Evolutionary conservation across 2,113 vertebrate species (phyloP), one percentile per base, ranked within the genome.

Genomic region (Paedocypris sp.): DNA sequence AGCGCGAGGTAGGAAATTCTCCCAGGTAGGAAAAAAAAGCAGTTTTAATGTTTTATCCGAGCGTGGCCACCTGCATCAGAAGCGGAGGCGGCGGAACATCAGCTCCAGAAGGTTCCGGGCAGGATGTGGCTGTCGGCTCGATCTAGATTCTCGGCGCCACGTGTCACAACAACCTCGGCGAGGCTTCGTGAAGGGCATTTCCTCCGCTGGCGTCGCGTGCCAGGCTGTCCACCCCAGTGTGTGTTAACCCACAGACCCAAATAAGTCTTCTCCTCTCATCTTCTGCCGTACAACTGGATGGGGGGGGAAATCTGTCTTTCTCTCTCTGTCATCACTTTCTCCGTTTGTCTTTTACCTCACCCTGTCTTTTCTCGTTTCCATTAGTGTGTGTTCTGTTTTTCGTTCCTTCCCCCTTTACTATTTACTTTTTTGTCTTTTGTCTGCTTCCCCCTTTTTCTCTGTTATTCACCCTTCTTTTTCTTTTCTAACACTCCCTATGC

Each of bases 201-300:
- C 29, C 60, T 71, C 62, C 60, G 33, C 65, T 67, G 31, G 50
- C 38, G 20, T 43, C 16, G 6, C 60, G 25, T 66, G 39, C 59
- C 29, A 9, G 7, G 32, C 49, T 72, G 76, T 77, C 52, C 70
- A 48, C 60, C 68, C 29, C 51, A 51, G 48, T 57, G 18, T 26
- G 22, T 60, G 48, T 73, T 71, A 68, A 66, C 79, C 78, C 72
- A 78, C 42, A 80, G 82, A 77, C 75, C 69, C 42, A 35, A 59
- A 73, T 77, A 47, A 62, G 66, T 72, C 22, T 41, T 25, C 20
- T 23, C 15, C 15, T n/a, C 4, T 47, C 28, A 36, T 28, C 26
- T 33, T 33, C 48, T 33, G 8, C 31, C 25, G 19, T 26, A 45
- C 26, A 15, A 47, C 45, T 47, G 45, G 4, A 33, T n/a, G n/a